phyloP scores from a whole-genome alignment of 2,797 vertebrate species.

The Enteromius radiatus region DNA sequence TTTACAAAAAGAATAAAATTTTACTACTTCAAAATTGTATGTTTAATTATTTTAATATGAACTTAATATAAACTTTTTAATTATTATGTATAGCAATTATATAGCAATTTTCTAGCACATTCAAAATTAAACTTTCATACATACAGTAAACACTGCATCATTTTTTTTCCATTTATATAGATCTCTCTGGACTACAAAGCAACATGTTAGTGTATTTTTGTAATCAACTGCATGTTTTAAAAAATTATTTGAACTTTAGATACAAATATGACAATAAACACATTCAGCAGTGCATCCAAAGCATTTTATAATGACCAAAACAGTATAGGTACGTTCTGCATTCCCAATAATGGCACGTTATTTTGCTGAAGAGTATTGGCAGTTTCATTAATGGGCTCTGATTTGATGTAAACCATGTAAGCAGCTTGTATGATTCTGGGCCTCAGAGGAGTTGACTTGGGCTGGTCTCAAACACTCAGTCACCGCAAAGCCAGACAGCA shows the following conservation, averaged over 20 bases:
- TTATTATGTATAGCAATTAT: no score
- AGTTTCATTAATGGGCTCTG: conserved; percentile 9
- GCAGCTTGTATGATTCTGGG: background rate
- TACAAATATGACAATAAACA: background rate
- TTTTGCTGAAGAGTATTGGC: conserved; percentile 20
- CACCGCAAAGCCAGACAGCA: conserved; percentile 39
- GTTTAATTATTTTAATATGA: no score
- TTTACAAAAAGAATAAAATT: no score
- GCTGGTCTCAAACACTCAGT: conserved; percentile 23
- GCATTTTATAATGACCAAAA: background rate
- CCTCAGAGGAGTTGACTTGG: conserved; percentile 26
- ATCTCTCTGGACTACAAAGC: background rate
- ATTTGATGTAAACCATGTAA: conserved; percentile 7
- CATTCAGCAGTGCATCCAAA: background rate
- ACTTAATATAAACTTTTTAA: no score
- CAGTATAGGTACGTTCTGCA: background rate
- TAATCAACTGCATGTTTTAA: background rate
- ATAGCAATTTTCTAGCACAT: background rate
- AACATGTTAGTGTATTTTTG: conserved; percentile 3
- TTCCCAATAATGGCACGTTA: background rate
- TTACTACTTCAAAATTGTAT: no score
- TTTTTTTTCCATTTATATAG: background rate
- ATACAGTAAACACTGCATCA: background rate
- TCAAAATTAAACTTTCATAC: background rate
- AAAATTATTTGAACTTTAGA: background rate